phyloP scores from a whole-genome alignment of 2,113 vertebrate genomes.

The Macheiramphus alcinus region DNA sequence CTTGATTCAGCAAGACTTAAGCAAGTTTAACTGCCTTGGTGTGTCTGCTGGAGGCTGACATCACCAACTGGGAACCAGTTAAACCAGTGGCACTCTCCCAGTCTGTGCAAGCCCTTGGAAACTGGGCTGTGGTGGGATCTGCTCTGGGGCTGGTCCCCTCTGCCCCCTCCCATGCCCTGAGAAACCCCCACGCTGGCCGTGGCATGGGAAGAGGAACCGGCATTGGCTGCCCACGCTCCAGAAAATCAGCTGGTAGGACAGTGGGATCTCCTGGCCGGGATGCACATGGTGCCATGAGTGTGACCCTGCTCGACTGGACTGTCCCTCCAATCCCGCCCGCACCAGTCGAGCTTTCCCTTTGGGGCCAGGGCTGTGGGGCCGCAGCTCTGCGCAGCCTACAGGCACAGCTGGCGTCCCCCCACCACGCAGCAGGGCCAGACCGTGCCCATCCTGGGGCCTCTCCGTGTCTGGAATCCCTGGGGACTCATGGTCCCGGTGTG shows the following conservation, averaged over 20 bases:
- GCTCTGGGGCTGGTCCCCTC: not conserved
- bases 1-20: conserved; percentile 43
- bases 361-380: not conserved
- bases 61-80: not conserved
- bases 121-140: not conserved
- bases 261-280: rapidly evolving
- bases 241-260: not conserved
- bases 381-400: not conserved
- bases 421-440: rapidly evolving
- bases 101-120: not conserved
- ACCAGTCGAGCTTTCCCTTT: rapidly evolving
- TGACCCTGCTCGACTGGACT: rapidly evolving
- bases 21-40: not conserved
- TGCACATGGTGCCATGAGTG: rapidly evolving
- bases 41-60: not conserved
- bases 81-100: not conserved
- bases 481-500: not conserved
- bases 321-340: rapidly evolving
- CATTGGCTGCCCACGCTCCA: rapidly evolving
- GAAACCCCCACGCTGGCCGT: rapidly evolving
- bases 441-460: not conserved
- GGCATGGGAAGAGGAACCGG: not conserved
- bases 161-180: not conserved
- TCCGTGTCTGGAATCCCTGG: not conserved
- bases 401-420: rapidly evolving